phyloP scores from a whole-genome alignment of 1,140 invertebrate species.

The Megalopta genalis region DNA sequence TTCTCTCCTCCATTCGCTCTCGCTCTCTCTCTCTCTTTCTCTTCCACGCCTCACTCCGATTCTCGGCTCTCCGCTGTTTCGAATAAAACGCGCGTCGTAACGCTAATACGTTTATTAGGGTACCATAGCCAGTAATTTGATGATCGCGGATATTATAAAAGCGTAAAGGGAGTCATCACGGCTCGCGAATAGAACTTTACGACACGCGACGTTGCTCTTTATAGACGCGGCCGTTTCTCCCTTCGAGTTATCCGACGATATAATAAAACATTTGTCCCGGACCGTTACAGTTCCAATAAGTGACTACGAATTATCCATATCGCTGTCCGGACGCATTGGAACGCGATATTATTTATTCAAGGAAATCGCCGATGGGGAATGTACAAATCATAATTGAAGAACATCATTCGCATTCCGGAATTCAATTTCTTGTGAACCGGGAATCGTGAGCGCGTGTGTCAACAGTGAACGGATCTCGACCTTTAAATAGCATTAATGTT shows the following conservation, averaged over 20 bases:
- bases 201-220: background rate
- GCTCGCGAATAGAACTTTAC: constrained; percentile 15
- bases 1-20: background rate
- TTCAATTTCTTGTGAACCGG: background rate
- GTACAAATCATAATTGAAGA: background rate
- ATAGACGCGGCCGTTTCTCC: too few relatives aligned
- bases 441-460: background rate
- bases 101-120: constrained; percentile 47
- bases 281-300: background rate
- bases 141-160: constrained; percentile 37
- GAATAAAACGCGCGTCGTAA: constrained; percentile 24
- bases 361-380: too few relatives aligned
- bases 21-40: background rate
- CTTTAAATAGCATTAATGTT: constrained; percentile 34
- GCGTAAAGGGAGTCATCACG: constrained; percentile 17
- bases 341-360: too few relatives aligned
- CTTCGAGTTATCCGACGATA: background rate
- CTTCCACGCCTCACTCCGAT: background rate
- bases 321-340: too few relatives aligned
- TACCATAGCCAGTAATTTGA: constrained; percentile 20
- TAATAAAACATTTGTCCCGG: background rate
- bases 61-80: background rate
- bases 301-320: background rate
- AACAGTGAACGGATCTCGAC: constrained; percentile 28
- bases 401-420: background rate